phyloP scores from a whole-genome alignment of 2,888 invertebrate species.

The Cephus rjabovi region DNA sequence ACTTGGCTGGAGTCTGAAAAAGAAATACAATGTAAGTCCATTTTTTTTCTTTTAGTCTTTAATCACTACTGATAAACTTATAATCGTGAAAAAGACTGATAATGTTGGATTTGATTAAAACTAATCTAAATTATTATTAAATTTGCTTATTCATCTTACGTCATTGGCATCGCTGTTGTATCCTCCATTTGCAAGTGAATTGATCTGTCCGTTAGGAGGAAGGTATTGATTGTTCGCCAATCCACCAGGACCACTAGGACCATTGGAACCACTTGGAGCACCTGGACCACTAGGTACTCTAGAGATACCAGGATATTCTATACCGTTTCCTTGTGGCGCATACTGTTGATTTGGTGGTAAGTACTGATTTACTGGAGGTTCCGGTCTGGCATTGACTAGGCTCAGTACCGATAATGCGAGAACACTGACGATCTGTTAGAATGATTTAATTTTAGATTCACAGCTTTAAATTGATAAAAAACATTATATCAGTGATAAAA shows the following conservation, averaged over 20 bases:
- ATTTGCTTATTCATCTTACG: conserved; percentile 34
- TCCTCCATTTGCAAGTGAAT: conserved; percentile 39
- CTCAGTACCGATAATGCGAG: conserved; percentile 36
- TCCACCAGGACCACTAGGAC: conserved; percentile 33
- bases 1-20: conserved; percentile 63
- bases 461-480: too few relatives aligned
- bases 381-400: conserved; percentile 44
- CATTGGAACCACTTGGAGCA: conserved; percentile 24
- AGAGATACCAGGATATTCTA: conserved; percentile 6
- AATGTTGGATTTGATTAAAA: background rate
- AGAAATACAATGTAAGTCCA: background rate
- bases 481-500: too few relatives aligned
- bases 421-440: background rate
- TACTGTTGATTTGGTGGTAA: conserved; percentile 55
- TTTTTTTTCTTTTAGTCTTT: background rate
- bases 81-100: background rate
- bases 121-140: too few relatives aligned
- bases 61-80: background rate
- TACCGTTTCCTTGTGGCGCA: conserved; percentile 36
- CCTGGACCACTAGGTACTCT: conserved; percentile 23
- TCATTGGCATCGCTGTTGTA: conserved; percentile 43
- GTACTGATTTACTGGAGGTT: conserved; percentile 56
- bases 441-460: too few relatives aligned
- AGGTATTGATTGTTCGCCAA: conserved; percentile 45
- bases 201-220: conserved; percentile 56